Percentiles rank a stretch among this genome's conserved stretches.
Evolutionary conservation across 2,113 vertebrate species (phyloP).

Genomic region (Colaptes auratus): DNA sequence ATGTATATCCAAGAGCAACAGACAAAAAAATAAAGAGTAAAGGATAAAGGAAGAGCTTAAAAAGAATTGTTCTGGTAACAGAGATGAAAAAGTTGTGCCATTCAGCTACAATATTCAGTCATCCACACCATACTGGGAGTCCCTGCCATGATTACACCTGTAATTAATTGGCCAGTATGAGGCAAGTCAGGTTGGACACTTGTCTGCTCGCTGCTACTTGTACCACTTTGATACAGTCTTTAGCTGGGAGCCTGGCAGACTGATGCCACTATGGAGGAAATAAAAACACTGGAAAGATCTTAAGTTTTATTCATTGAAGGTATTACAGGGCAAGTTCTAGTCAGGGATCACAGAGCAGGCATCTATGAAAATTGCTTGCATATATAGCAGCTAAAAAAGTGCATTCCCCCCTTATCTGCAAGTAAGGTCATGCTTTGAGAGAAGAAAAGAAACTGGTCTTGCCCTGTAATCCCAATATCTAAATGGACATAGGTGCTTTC

Average conservation of each 20-base stretch:
- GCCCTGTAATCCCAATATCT: neutral
- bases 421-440: neutral
- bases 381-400: too few species aligned
- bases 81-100: neutral
- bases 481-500: neutral
- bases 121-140: neutral
- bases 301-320: neutral
- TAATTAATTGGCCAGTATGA: neutral
- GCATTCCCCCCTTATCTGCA: neutral
- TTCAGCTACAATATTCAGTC: neutral
- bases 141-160: neutral
- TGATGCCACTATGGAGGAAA: neutral
- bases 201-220: neutral
- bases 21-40: neutral
- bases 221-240: neutral
- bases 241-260: neutral
- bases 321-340: neutral
- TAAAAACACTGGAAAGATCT: neutral
- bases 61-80: neutral
- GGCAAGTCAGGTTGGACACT: neutral
- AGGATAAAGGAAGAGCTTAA: neutral
- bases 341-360: neutral
- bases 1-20: neutral
- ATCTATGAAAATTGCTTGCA: neutral
- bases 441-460: constrained; percentile 10